phyloP scores from a whole-genome alignment of 2,888 invertebrate species.

The Serrognathus titanus region DNA sequence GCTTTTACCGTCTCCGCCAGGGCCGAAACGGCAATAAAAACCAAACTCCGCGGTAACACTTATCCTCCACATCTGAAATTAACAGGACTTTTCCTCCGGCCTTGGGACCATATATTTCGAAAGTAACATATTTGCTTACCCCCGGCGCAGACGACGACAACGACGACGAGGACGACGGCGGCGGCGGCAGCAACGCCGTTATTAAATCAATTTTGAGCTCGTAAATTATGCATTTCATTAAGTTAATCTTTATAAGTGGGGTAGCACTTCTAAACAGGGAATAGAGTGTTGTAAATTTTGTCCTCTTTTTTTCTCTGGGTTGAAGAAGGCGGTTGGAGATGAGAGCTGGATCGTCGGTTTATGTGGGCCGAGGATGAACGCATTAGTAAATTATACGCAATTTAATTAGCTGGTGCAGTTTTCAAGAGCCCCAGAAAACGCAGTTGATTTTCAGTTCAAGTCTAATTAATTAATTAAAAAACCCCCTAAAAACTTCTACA shows the following conservation, averaged over 20 bases:
- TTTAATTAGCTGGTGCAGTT: background rate
- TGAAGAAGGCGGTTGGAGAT: background rate
- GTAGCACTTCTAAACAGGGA: constrained; percentile 14
- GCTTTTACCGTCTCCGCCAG: constrained; percentile 30
- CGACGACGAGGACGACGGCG: background rate
- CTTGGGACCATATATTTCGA: background rate
- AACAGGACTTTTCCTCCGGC: constrained; percentile 2
- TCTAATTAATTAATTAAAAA: too few relatives aligned
- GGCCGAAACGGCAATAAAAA: constrained; percentile 14
- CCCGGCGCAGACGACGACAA: background rate
- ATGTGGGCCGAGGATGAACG: background rate
- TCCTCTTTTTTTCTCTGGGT: constrained; percentile 1
- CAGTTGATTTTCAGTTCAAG: background rate
- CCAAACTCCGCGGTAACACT: constrained; percentile 1
- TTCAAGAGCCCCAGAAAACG: background rate
- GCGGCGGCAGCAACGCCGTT: background rate
- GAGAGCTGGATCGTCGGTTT: background rate
- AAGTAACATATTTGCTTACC: constrained; percentile 5
- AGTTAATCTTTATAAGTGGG: constrained; percentile 32
- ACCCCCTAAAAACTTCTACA: too few relatives aligned
- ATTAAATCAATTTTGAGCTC: constrained; percentile 20
- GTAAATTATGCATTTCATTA: constrained; percentile 34
- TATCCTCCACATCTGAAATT: constrained; percentile 1
- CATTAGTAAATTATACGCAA: background rate
- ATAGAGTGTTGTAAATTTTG: constrained; percentile 20